Conservation (phyloP, 1,140 invertebrate species). For the Aphelinus certus region DNA sequence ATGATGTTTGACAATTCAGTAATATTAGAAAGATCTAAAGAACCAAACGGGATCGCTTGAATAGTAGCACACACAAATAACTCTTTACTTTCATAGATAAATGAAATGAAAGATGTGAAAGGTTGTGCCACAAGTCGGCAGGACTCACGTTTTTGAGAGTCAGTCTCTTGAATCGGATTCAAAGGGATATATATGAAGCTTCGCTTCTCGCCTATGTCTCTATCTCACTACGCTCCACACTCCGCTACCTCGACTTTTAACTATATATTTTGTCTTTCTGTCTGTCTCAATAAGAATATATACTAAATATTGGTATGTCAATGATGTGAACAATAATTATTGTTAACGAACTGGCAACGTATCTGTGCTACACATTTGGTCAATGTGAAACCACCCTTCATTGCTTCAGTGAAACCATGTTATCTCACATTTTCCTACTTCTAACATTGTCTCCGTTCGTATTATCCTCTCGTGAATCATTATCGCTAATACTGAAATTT, state of each 20-base stretch:
- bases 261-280: slow-evolving; percentile 37
- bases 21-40: no score
- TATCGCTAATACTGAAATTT: slow-evolving; percentile 7
- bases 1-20: no score
- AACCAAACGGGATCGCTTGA: no score
- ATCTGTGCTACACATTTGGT: slow-evolving; percentile 66
- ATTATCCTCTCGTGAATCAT: neutral
- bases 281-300: slow-evolving; percentile 22
- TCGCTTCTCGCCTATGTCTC: slow-evolving; percentile 63
- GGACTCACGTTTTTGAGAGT: slow-evolving; percentile 26
- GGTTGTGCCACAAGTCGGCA: neutral
- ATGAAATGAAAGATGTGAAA: no score
- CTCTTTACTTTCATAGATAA: no score
- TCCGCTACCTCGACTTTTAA: slow-evolving; percentile 54
- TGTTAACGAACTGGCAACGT: slow-evolving; percentile 39
- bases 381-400: slow-evolving; percentile 63
- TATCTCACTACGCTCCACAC: slow-evolving; percentile 61
- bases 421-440: slow-evolving; percentile 41
- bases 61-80: no score
- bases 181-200: slow-evolving; percentile 58
- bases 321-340: slow-evolving; percentile 53
- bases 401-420: slow-evolving; percentile 61
- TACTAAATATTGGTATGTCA: slow-evolving; percentile 54
- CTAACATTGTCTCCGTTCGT: slow-evolving; percentile 6
- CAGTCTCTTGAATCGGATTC: slow-evolving; percentile 60